A percentile compares a stretch with the other conserved stretches of the same genome.
Evolutionary conservation across 2,888 invertebrate species (phyloP).

Genomic region (Gonocerus acuteangulatus): DNA sequence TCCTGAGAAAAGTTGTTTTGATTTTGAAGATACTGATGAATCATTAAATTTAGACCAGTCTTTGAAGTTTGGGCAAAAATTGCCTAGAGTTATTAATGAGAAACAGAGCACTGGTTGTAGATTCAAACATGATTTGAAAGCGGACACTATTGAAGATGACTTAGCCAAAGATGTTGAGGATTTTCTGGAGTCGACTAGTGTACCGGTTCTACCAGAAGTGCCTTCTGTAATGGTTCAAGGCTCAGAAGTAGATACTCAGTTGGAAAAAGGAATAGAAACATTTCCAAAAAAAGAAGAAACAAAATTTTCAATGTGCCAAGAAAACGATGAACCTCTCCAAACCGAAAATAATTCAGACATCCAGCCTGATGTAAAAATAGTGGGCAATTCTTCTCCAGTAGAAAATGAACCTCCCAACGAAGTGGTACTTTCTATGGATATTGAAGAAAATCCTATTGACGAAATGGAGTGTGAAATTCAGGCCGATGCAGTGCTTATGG

Average conservation of each 20-base stretch:
- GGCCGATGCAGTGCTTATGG: too few relatives aligned
- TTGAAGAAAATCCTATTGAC: too few relatives aligned
- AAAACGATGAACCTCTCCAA: not conserved
- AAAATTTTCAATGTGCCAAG: too few relatives aligned
- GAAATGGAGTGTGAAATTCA: too few relatives aligned
- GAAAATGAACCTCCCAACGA: too few relatives aligned
- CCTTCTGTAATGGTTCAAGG: slow-evolving; percentile 46
- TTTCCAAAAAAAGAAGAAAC: not conserved
- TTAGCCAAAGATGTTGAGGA: slow-evolving; percentile 47
- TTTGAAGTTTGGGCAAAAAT: slow-evolving; percentile 54
- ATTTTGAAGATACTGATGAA: slow-evolving; percentile 64
- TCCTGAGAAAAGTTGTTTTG: slow-evolving; percentile 56
- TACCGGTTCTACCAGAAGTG: slow-evolving; percentile 52
- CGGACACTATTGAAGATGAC: slow-evolving; percentile 11
- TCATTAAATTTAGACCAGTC: slow-evolving; percentile 50
- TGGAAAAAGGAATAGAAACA: not conserved
- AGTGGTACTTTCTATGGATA: too few relatives aligned
- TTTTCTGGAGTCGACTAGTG: slow-evolving; percentile 53
- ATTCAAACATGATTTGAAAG: slow-evolving; percentile 12
- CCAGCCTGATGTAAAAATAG: not conserved
- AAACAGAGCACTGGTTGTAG: slow-evolving; percentile 9
- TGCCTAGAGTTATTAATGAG: slow-evolving; percentile 51
- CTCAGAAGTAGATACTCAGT: not conserved
- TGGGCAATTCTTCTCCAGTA: too few relatives aligned
- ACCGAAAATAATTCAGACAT: not conserved